Conservation (phyloP, 2,797 vertebrate species). For the Anguilla anguilla region DNA sequence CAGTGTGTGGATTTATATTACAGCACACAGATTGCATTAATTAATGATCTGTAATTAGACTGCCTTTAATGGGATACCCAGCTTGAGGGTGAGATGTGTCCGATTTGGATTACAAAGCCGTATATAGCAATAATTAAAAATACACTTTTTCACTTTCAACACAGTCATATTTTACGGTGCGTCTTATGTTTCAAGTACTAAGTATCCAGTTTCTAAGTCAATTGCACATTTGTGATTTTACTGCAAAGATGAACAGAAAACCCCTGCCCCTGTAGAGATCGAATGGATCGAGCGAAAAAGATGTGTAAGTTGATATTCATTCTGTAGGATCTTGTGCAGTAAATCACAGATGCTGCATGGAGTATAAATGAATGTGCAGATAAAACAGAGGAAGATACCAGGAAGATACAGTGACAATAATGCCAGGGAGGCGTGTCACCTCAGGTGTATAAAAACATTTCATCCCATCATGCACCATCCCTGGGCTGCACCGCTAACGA, state of each 20-base stretch:
- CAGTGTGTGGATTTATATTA: slow-evolving; percentile 46
- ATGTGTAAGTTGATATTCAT: background rate
- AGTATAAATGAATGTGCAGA: background rate
- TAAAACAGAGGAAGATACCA: slow-evolving; percentile 7
- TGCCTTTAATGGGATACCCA: slow-evolving; percentile 33
- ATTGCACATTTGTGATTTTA: background rate
- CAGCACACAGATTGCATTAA: slow-evolving; percentile 51
- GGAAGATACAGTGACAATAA: background rate
- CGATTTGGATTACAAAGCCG: background rate
- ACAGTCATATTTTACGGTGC: background rate
- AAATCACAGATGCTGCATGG: background rate
- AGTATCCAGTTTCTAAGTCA: background rate
- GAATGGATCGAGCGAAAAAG: background rate
- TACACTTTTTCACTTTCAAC: background rate
- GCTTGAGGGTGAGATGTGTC: background rate
- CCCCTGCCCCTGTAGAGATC: background rate
- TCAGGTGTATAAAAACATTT: slow-evolving; percentile 15
- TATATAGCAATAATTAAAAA: background rate
- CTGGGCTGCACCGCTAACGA: slow-evolving; percentile 18
- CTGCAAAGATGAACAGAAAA: background rate
- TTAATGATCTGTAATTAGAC: slow-evolving; percentile 50
- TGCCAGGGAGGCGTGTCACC: background rate
- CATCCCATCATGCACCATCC: slow-evolving; percentile 11
- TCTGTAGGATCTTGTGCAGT: background rate
- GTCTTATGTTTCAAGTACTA: background rate